Evolutionary conservation across 2,888 invertebrate genomes (phyloP).

Genomic region (Azorinus chamasolen): DNA sequence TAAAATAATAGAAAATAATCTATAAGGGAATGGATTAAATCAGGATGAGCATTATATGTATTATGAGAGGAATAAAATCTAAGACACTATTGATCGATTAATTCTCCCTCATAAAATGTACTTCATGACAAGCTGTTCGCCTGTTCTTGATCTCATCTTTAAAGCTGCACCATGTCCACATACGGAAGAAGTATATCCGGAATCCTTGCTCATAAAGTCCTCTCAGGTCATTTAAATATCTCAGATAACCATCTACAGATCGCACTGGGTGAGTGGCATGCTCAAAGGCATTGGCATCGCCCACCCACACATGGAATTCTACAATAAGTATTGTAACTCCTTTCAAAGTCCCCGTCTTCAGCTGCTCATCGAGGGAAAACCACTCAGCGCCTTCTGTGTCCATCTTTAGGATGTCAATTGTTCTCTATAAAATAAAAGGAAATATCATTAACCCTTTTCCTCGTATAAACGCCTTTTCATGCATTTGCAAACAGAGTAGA

Average conservation of each 20-base stretch:
- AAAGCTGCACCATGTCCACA: conserved; percentile 11
- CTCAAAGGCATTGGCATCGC: not conserved
- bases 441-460: too few species aligned
- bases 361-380: conserved; percentile 16
- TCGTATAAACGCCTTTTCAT: too few species aligned
- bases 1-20: too few species aligned
- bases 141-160: not conserved
- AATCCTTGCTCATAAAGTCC: conserved; percentile 17
- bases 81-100: too few species aligned
- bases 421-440: conserved; percentile 14
- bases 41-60: too few species aligned
- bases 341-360: conserved; percentile 5
- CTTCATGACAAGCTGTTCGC: conserved; percentile 12
- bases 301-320: conserved; percentile 17
- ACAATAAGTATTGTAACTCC: conserved; percentile 20
- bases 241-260: conserved; percentile 5
- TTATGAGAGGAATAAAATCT: too few species aligned
- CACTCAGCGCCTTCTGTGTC: conserved; percentile 33
- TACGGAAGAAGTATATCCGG: conserved; percentile 12
- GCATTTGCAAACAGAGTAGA: too few species aligned
- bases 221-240: not conserved
- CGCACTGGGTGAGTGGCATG: not conserved
- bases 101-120: conserved; percentile 18
- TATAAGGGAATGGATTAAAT: too few species aligned
- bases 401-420: conserved; percentile 31